phyloP scores from a whole-genome alignment of 2,888 invertebrate species.

The Watsonalla binaria region DNA sequence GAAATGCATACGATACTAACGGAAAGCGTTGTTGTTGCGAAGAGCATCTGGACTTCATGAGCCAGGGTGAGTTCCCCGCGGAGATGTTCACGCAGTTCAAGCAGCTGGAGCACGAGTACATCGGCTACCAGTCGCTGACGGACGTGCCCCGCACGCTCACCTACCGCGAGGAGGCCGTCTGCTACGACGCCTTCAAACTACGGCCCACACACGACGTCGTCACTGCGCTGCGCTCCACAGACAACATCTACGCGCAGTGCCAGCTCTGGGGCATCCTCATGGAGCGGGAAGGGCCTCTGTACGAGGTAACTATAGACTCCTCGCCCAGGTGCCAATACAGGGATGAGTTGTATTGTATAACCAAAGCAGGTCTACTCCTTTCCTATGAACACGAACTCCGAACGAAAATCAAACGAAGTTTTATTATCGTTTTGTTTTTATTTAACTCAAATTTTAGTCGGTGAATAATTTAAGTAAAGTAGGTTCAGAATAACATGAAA shows the following conservation, averaged over 20 bases:
- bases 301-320: constrained; percentile 82
- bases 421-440: no score
- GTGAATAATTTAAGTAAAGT: no score
- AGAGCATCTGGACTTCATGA: constrained; percentile 99
- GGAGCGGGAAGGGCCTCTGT: constrained; percentile 89
- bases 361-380: no score
- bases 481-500: no score
- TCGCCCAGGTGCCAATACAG: no score
- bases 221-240: constrained; percentile 80
- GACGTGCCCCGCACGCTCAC: constrained; percentile 92
- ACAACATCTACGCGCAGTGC: constrained; percentile 87
- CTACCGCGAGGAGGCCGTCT: constrained; percentile 82
- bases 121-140: constrained; percentile 96
- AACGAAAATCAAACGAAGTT: no score
- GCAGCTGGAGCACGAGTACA: constrained; percentile 93
- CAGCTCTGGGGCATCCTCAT: constrained; percentile 91
- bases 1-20: no score
- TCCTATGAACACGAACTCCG: no score
- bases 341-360: no score
- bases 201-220: constrained; percentile 85
- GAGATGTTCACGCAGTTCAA: constrained; percentile 89
- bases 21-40: constrained; percentile 2
- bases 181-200: constrained; percentile 77
- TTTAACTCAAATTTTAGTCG: no score
- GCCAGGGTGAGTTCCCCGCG: constrained; percentile 85